Conservation (phyloP, 2,113 vertebrate species). For the Lates calcarifer region DNA sequence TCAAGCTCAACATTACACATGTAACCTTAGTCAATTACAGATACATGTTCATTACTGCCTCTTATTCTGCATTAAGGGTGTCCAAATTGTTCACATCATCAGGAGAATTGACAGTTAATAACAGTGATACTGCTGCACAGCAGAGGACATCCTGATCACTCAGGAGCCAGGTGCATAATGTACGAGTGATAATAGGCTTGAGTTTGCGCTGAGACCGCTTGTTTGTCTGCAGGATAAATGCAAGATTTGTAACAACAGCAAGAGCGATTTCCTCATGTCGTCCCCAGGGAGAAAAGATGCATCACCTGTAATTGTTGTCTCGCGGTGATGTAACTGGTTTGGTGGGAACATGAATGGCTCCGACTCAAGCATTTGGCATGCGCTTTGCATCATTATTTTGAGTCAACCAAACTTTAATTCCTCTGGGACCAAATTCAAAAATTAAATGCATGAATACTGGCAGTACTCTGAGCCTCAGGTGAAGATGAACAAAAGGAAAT, state of each 20-base stretch:
- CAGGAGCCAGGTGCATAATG: neutral
- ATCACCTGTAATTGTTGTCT: conserved; percentile 10
- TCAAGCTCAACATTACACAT: conserved; percentile 8
- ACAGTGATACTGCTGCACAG: neutral
- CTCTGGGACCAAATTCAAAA: conserved; percentile 4
- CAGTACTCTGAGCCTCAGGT: conserved; percentile 37
- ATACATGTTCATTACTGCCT: neutral
- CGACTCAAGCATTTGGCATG: conserved; percentile 11
- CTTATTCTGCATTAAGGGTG: neutral
- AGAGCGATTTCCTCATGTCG: neutral
- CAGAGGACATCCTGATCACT: neutral
- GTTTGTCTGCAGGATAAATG: conserved; percentile 5
- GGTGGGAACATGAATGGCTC: neutral
- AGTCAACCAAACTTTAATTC: conserved; percentile 14
- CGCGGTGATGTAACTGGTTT: conserved; percentile 23
- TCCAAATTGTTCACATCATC: neutral
- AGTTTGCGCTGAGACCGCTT: neutral
- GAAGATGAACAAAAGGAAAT: conserved; percentile 7
- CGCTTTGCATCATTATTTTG: conserved; percentile 9
- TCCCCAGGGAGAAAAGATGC: conserved; percentile 4
- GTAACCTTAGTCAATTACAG: neutral
- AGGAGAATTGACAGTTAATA: neutral
- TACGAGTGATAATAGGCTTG: neutral
- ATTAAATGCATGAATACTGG: conserved; percentile 24
- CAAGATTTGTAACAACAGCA: conserved; percentile 19